Evolutionary conservation across 1,140 invertebrate genomes (phyloP).

Genomic region (Drosophila ananassae): DNA sequence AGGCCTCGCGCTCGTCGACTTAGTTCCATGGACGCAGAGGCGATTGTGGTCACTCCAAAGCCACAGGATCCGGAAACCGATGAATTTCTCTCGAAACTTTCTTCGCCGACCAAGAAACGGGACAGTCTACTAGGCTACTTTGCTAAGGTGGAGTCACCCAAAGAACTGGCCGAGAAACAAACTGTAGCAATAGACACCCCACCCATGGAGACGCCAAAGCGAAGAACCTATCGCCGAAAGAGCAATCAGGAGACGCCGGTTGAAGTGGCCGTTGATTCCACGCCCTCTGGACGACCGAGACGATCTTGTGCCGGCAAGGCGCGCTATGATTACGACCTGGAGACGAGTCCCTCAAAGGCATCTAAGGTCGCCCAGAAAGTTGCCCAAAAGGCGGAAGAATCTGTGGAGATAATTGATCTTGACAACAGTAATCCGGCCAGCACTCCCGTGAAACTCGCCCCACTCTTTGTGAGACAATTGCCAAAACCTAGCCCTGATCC

Average conservation of each 20-base stretch:
- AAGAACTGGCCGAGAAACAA: slow-evolving; percentile 16
- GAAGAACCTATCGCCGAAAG: slow-evolving; percentile 33
- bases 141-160: slow-evolving; percentile 74
- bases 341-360: slow-evolving; percentile 63
- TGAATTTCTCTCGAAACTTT: slow-evolving; percentile 82
- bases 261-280: slow-evolving; percentile 4
- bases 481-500: slow-evolving; percentile 85
- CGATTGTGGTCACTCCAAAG: background rate
- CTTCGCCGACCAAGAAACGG: slow-evolving; percentile 85
- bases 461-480: slow-evolving; percentile 85
- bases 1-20: slow-evolving; percentile 42
- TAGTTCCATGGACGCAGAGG: slow-evolving; percentile 29
- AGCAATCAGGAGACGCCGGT: slow-evolving; percentile 15
- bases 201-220: slow-evolving; percentile 55
- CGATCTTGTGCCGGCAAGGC: slow-evolving; percentile 73
- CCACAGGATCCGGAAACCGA: slow-evolving; percentile 28
- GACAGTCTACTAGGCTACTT: slow-evolving; percentile 86
- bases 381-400: slow-evolving; percentile 13
- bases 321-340: slow-evolving; percentile 76
- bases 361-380: background rate
- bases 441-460: slow-evolving; percentile 85
- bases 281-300: slow-evolving; percentile 64
- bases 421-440: slow-evolving; percentile 55
- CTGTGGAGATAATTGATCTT: slow-evolving; percentile 63
- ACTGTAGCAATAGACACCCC: slow-evolving; percentile 20